A percentile compares a stretch with the other conserved stretches of the same genome.
These are phyloP conservation scores for Drepanosiphum platanoidis DNA, from an alignment of 2,888 invertebrate species.

Conservation along the genomic window DNA sequence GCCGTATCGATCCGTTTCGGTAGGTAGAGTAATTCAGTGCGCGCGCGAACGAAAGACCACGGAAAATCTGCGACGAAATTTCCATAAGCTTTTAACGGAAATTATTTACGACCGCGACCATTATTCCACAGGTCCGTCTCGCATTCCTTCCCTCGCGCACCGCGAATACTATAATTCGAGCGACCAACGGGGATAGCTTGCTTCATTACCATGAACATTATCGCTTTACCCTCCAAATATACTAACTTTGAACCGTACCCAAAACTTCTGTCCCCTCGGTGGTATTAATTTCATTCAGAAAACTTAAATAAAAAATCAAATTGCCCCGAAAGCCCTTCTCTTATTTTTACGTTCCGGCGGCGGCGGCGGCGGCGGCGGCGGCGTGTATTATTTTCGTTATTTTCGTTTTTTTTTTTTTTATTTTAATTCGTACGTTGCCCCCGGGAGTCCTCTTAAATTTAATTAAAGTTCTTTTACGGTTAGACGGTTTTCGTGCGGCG, in stretches of 20 bases:
- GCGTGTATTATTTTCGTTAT: conserved; percentile 18
- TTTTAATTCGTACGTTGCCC: conserved; percentile 44
- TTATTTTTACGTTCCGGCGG: conserved; percentile 45
- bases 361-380: too few species aligned
- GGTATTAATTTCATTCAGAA: conserved; percentile 56
- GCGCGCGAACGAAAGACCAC: conserved; percentile 7
- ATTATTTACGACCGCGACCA: conserved; percentile 46
- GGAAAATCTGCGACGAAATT: conserved; percentile 45
- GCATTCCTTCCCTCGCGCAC: background rate
- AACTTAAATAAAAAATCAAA: conserved; percentile 51
- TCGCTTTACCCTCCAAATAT: conserved; percentile 52
- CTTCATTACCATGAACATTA: conserved; percentile 58
- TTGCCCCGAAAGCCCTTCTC: conserved; percentile 23
- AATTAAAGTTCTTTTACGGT: conserved; percentile 57
- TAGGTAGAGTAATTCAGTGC: conserved; percentile 23
- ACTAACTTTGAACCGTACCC: conserved; percentile 55
- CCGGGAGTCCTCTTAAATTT: conserved; percentile 53
- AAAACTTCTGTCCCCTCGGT: conserved; percentile 52
- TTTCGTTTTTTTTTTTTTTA: conserved; percentile 26
- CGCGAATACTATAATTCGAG: conserved; percentile 36
- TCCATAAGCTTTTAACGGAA: conserved; percentile 56
- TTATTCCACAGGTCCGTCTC: conserved; percentile 55
- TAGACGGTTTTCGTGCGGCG: conserved; percentile 22
- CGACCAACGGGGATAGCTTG: conserved; percentile 50
- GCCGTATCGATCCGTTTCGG: background rate